These are phyloP conservation scores for Hippocampus mohnikei DNA, from an alignment of 2,113 vertebrate species.

Conservation along the genomic window DNA sequence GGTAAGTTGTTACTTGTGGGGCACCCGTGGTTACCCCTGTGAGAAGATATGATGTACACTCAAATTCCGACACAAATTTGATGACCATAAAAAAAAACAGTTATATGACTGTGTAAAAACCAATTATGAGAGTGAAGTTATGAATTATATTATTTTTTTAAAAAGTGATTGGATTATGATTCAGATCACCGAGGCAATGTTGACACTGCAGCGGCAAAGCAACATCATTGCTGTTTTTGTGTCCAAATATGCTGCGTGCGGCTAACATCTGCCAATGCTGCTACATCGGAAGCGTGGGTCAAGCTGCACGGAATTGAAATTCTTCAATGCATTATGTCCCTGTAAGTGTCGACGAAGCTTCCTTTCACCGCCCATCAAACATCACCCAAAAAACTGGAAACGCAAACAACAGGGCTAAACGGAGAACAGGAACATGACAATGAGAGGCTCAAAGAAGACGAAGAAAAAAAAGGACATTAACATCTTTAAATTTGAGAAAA, in stretches of 20 bases:
- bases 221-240: background rate
- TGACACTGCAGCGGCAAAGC: background rate
- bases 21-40: background rate
- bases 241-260: too few relatives aligned
- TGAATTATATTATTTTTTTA: too few relatives aligned
- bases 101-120: too few relatives aligned
- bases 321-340: background rate
- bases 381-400: background rate
- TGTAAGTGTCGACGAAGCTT: too few relatives aligned
- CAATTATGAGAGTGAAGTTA: too few relatives aligned
- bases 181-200: background rate
- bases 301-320: too few relatives aligned
- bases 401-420: background rate
- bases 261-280: too few relatives aligned
- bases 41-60: background rate
- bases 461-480: background rate
- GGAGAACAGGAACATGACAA: background rate
- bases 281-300: background rate
- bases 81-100: background rate
- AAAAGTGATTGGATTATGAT: background rate
- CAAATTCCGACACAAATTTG: background rate
- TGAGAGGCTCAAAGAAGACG: background rate
- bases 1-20: slow-evolving; percentile 27
- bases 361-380: background rate
- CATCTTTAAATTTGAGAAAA: background rate